Conservation (phyloP, 2,888 invertebrate species). For the Polyploca ridens region DNA sequence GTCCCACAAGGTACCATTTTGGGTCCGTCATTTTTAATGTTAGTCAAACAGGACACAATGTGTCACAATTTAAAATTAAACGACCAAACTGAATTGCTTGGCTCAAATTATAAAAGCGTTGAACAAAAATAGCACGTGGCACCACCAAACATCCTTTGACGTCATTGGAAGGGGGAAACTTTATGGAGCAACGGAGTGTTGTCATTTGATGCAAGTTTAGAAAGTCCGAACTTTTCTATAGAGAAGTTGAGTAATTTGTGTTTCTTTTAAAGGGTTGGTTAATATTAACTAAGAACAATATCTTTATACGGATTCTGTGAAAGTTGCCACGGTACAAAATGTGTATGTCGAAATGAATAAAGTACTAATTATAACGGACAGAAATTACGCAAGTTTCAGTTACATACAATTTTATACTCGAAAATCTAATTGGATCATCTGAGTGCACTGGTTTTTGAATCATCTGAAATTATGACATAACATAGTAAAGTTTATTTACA, state of each 20-base stretch:
- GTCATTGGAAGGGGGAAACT: constrained; percentile 42
- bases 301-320: not conserved
- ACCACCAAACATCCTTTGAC: constrained; percentile 59
- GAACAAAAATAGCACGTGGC: constrained; percentile 50
- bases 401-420: not conserved
- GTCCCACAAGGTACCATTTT: not conserved
- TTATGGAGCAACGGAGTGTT: not conserved
- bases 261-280: not conserved
- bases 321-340: not conserved
- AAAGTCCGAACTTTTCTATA: not conserved
- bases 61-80: constrained; percentile 7
- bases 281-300: not conserved
- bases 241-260: not conserved
- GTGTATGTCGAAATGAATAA: not conserved
- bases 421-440: not conserved
- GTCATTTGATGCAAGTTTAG: not conserved
- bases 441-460: not conserved
- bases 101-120: constrained; percentile 37
- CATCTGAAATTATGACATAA: no score
- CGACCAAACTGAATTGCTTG: constrained; percentile 30
- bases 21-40: not conserved
- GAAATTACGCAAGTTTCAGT: not conserved
- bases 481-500: not conserved
- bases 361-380: not conserved
- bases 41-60: not conserved